Conservation (phyloP, 2,888 invertebrate species). For the Ichneumoninae sp. region DNA sequence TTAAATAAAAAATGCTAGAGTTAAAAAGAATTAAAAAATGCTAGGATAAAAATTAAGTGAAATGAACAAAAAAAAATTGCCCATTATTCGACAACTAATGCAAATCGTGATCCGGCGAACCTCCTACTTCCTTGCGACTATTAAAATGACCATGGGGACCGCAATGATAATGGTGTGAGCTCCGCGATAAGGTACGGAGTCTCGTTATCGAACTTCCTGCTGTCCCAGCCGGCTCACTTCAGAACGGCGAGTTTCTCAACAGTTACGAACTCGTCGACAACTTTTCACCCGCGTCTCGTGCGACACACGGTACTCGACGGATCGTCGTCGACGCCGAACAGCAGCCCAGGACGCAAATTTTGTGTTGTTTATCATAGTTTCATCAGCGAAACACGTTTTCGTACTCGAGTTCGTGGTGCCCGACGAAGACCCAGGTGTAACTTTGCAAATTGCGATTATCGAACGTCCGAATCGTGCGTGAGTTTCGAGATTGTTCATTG, state of each 20-base stretch:
- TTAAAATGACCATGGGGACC: neutral
- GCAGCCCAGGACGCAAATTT: neutral
- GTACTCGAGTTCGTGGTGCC: neutral
- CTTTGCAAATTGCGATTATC: neutral
- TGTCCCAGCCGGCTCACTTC: neutral
- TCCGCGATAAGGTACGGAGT: constrained; percentile 19
- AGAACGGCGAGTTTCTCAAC: neutral
- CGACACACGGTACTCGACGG: neutral
- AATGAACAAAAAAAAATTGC: neutral
- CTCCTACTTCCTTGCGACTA: neutral
- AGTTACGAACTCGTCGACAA: neutral
- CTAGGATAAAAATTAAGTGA: neutral
- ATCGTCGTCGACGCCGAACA: neutral
- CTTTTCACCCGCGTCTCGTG: neutral
- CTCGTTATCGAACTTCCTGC: constrained; percentile 40
- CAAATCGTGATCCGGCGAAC: neutral
- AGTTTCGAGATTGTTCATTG: neutral
- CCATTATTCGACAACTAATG: neutral
- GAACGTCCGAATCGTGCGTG: neutral
- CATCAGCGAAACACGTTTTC: neutral
- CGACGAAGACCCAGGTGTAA: neutral
- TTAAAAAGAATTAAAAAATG: neutral
- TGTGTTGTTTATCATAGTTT: neutral
- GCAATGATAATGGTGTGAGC: constrained; percentile 8
- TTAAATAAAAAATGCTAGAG: no score